phyloP scores from a whole-genome alignment of 2,113 vertebrate genomes.

The Sander lucioperca region DNA sequence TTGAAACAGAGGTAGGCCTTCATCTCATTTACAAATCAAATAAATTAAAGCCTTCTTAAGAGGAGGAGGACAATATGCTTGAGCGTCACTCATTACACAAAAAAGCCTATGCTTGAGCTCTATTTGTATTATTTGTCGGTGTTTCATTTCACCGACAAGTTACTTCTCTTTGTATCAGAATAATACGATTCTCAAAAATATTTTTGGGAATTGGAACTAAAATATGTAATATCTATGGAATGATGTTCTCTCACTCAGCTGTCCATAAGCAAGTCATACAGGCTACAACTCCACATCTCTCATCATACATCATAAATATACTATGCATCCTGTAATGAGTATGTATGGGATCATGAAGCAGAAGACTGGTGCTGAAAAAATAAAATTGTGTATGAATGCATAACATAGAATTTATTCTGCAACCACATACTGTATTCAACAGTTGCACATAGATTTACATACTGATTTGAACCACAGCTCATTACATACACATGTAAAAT shows the following conservation, averaged over 20 bases:
- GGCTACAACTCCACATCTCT: not conserved
- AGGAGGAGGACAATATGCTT: not conserved
- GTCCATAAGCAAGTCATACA: not conserved
- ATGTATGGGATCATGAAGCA: not conserved
- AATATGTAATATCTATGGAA: not conserved
- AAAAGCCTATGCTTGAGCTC: not conserved
- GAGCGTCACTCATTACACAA: not conserved
- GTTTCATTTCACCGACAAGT: not conserved
- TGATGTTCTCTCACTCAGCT: not conserved
- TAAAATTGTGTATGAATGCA: not conserved
- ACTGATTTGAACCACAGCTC: not conserved
- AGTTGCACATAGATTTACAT: constrained; percentile 12
- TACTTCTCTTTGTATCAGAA: not conserved
- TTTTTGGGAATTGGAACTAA: not conserved
- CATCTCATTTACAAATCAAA: not conserved
- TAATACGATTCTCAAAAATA: not conserved
- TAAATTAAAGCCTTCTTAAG: accelerated
- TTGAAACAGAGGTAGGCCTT: no score
- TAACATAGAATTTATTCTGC: not conserved
- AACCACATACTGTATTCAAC: constrained; percentile 5
- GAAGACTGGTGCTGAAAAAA: not conserved
- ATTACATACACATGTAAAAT: constrained; percentile 7
- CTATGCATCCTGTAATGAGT: not conserved
- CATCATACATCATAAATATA: not conserved
- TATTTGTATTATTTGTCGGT: not conserved